Evolutionary conservation across 2,888 invertebrate species (phyloP).

Genomic region (Cheilosia vulpina): DNA sequence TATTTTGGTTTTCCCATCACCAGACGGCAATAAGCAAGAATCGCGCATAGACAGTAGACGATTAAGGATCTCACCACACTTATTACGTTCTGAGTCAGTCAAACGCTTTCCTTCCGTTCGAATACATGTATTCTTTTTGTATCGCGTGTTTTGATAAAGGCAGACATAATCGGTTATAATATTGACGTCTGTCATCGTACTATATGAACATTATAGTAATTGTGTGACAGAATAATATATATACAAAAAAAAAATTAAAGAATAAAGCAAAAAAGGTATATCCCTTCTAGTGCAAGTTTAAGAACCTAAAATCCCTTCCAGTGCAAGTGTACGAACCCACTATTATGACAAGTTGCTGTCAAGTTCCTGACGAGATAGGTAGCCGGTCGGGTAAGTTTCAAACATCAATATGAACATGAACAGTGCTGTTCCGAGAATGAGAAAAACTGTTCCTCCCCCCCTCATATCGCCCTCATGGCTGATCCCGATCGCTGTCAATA

Average conservation of each 20-base stretch:
- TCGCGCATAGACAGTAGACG: constrained; percentile 62
- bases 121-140: constrained; percentile 60
- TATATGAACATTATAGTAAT: constrained; percentile 28
- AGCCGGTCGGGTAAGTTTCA: constrained; percentile 43
- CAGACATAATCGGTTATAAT: constrained; percentile 33
- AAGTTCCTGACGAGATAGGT: constrained; percentile 11
- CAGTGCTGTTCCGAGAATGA: constrained; percentile 45
- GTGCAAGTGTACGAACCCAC: constrained; percentile 6
- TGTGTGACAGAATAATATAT: constrained; percentile 42
- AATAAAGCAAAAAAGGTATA: neutral
- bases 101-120: constrained; percentile 71
- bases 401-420: constrained; percentile 19
- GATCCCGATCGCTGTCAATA: constrained; percentile 51
- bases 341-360: constrained; percentile 38
- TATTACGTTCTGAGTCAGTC: constrained; percentile 72
- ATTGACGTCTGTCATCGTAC: constrained; percentile 59
- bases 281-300: constrained; percentile 3
- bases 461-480: constrained; percentile 42
- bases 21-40: constrained; percentile 44
- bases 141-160: constrained; percentile 22
- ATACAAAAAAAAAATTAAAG: neutral
- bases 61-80: constrained; percentile 69
- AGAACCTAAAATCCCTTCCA: neutral
- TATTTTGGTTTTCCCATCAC: constrained; percentile 58
- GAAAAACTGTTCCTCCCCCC: neutral